Percentiles rank a stretch among this genome's conserved stretches.
Conservation (phyloP, 2,888 invertebrate genomes). For the Mesochorus sp. region DNA sequence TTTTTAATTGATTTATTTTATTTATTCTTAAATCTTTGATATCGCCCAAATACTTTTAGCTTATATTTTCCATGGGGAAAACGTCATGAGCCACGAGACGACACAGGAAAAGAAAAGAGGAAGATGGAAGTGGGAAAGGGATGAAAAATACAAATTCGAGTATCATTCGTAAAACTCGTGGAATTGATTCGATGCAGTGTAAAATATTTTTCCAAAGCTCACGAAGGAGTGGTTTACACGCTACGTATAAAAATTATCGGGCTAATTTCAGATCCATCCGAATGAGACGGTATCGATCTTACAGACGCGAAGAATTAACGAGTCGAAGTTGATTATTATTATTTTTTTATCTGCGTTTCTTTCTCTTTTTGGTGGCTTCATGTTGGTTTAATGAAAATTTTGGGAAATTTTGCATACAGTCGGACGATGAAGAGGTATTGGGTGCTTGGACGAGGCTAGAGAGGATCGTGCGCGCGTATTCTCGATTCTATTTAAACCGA, state of each 20-base stretch:
- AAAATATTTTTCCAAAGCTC: constrained; percentile 1
- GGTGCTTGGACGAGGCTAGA: constrained; percentile 38
- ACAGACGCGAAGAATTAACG: constrained; percentile 7
- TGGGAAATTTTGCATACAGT: not conserved
- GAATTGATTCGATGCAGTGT: constrained; percentile 2
- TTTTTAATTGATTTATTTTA: too few species aligned
- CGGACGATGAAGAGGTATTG: constrained; percentile 38
- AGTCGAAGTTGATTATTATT: constrained; percentile 5
- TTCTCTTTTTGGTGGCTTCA: not conserved
- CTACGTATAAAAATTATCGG: constrained; percentile 41
- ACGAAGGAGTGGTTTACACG: constrained; percentile 3
- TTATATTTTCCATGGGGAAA: too few species aligned
- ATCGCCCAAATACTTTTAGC: too few species aligned
- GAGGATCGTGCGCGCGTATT: constrained; percentile 3
- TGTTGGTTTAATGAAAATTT: not conserved
- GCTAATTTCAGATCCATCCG: not conserved
- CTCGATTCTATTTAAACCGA: constrained; percentile 73
- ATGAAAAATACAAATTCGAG: constrained; percentile 5
- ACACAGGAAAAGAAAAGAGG: not conserved
- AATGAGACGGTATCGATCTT: not conserved
- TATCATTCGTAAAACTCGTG: constrained; percentile 4
- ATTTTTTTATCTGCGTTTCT: not conserved
- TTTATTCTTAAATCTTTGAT: too few species aligned
- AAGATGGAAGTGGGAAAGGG: not conserved
- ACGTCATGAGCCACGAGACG: not conserved